A percentile compares a stretch with the other conserved stretches of the same genome.
Evolutionary conservation across 2,113 vertebrate genomes (phyloP).

Genomic region (Leptocoma aspasia): DNA sequence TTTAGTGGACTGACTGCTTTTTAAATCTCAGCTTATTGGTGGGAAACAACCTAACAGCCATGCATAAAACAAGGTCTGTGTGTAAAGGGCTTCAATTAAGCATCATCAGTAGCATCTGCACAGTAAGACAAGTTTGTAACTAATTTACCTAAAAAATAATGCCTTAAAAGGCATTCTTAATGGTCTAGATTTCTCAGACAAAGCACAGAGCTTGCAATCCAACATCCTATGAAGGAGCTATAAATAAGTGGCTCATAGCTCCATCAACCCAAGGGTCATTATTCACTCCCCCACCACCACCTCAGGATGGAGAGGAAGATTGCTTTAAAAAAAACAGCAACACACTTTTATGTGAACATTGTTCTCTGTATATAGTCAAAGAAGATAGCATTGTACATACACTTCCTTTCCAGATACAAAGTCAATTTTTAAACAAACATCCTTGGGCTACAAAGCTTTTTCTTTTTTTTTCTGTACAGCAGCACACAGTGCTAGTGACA

Average conservation of each 20-base stretch:
- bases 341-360: not conserved
- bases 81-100: not conserved
- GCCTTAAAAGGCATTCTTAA: not conserved
- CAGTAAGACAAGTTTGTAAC: not conserved
- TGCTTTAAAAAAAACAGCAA: not conserved
- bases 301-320: not conserved
- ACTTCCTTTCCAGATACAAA: slow-evolving; percentile 61
- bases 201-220: not conserved
- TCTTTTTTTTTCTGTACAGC: not conserved
- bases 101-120: not conserved
- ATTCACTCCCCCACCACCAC: not conserved
- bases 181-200: not conserved
- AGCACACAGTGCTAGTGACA: not conserved
- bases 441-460: slow-evolving; percentile 26
- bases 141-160: not conserved
- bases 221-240: not conserved
- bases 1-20: not conserved
- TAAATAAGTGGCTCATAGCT: not conserved
- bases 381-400: slow-evolving; percentile 49
- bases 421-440: slow-evolving; percentile 64
- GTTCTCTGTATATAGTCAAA: not conserved
- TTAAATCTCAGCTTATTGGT: not conserved
- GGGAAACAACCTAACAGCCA: not conserved
- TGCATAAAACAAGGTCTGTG: not conserved
- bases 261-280: not conserved